These are phyloP conservation scores for Mactromeris polynyma DNA, from an alignment of 2,888 invertebrate genomes.

Conservation along the genomic window DNA sequence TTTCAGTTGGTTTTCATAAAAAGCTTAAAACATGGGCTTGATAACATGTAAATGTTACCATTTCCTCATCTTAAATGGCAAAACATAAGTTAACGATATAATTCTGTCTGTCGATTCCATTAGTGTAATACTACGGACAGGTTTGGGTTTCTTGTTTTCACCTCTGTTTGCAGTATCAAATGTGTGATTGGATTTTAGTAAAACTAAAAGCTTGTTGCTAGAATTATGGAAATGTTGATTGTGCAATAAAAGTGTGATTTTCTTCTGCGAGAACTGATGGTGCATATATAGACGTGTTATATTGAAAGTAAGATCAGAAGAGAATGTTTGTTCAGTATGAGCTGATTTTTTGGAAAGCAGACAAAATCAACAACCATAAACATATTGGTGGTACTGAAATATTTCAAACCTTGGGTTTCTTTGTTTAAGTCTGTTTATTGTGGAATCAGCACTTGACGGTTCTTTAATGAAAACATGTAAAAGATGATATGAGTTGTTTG, in stretches of 20 bases:
- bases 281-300: neutral
- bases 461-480: no score
- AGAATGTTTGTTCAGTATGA: no score
- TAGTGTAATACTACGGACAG: neutral
- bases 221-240: neutral
- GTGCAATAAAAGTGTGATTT: conserved; percentile 3
- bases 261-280: neutral
- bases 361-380: no score
- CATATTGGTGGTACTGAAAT: no score
- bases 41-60: neutral
- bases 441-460: no score
- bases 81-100: conserved; percentile 12
- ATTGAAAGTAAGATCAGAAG: neutral
- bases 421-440: no score
- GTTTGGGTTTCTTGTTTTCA: conserved; percentile 7
- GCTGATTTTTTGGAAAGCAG: no score
- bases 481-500: no score
- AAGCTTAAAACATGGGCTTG: neutral
- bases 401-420: no score
- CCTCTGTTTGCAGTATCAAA: neutral
- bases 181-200: neutral
- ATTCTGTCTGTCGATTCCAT: neutral
- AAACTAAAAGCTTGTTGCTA: conserved; percentile 13
- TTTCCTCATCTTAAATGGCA: neutral
- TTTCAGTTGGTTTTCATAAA: conserved; percentile 8